Evolutionary conservation across 2,113 vertebrate species (phyloP).

Genomic region (Tyto alba): DNA sequence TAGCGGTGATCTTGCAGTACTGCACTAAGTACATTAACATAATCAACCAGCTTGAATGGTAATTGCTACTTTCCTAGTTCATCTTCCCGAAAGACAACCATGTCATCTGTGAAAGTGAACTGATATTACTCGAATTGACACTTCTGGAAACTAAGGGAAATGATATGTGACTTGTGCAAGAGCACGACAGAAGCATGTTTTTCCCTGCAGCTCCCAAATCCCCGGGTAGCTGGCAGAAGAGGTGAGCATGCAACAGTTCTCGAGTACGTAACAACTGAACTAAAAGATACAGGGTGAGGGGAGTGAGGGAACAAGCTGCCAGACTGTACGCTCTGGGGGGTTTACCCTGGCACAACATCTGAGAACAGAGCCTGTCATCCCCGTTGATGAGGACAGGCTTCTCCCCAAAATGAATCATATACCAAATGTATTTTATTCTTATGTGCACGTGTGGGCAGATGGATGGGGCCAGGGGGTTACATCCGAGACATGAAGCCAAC

Average conservation of each 20-base stretch:
- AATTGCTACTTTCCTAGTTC: neutral
- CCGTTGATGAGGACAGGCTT: accelerated
- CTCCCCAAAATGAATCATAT: neutral
- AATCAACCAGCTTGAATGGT: neutral
- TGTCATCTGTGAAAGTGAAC: neutral
- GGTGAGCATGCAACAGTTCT: neutral
- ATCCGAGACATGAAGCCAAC: accelerated
- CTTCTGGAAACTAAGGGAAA: neutral
- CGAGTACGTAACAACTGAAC: neutral
- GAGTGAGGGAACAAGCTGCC: neutral
- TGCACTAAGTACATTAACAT: neutral
- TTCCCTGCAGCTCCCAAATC: neutral
- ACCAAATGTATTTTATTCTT: neutral
- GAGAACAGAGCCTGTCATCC: neutral
- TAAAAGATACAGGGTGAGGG: neutral
- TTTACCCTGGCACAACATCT: neutral
- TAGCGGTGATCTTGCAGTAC: neutral
- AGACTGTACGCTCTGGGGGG: neutral
- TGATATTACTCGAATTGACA: accelerated
- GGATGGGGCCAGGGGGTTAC: neutral
- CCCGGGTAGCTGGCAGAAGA: neutral
- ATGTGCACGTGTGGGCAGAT: neutral
- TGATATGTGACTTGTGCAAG: neutral
- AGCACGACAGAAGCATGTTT: neutral
- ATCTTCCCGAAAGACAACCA: neutral